Conservation (phyloP, 1,140 invertebrate species). For the Leptinotarsa texana region DNA sequence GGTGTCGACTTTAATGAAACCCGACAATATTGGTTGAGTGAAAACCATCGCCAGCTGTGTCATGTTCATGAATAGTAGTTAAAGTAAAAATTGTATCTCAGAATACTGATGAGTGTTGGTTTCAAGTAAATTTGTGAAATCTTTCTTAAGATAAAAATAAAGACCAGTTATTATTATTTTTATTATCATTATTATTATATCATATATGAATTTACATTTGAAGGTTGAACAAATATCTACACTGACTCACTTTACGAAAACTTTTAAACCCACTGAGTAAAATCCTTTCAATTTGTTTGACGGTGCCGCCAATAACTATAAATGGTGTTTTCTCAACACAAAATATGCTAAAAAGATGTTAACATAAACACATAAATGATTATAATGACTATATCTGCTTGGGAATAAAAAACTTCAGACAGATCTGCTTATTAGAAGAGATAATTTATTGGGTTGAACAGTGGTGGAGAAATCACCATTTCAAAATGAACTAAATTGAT, state of each 20-base stretch:
- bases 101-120: too few relatives aligned
- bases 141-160: too few relatives aligned
- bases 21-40: too few relatives aligned
- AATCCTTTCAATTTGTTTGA: neutral
- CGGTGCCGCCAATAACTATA: slow-evolving; percentile 10
- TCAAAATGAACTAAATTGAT: neutral
- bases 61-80: too few relatives aligned
- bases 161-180: too few relatives aligned
- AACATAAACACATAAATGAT: slow-evolving; percentile 19
- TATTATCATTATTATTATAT: too few relatives aligned
- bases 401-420: neutral
- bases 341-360: slow-evolving; percentile 21
- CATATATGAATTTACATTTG: too few relatives aligned
- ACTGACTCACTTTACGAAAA: neutral
- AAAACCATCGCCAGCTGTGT: too few relatives aligned
- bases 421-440: slow-evolving; percentile 18
- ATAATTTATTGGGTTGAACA: neutral
- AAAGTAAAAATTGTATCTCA: too few relatives aligned
- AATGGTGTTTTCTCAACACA: slow-evolving; percentile 12
- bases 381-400: slow-evolving; percentile 10
- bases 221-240: too few relatives aligned
- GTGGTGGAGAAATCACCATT: neutral
- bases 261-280: neutral
- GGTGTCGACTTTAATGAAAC: too few relatives aligned
- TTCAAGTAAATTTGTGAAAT: too few relatives aligned